Percentiles rank a stretch among this genome's conserved stretches.
phyloP scores from a whole-genome alignment of 2,888 invertebrate species.

The Macrosiphum euphorbiae region DNA sequence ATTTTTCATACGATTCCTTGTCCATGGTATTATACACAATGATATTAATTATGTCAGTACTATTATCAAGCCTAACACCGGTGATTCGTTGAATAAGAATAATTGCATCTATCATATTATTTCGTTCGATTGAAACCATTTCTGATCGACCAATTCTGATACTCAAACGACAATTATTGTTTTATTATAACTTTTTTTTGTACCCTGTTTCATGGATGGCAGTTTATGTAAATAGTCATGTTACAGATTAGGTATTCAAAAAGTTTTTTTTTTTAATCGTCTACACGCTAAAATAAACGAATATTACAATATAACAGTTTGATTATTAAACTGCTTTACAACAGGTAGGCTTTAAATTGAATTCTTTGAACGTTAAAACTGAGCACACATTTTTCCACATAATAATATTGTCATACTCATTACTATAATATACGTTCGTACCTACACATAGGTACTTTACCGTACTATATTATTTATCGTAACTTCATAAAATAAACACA shows the following conservation, averaged over 20 bases:
- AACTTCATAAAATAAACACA: background rate
- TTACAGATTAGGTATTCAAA: too few relatives aligned
- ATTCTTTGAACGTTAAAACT: background rate
- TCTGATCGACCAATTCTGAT: background rate
- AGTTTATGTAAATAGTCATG: too few relatives aligned
- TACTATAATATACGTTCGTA: background rate
- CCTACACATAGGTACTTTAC: background rate
- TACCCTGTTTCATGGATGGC: too few relatives aligned
- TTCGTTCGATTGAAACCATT: background rate
- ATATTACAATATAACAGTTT: background rate
- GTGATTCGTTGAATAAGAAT: background rate
- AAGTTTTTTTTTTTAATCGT: background rate
- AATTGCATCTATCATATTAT: background rate
- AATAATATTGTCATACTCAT: background rate
- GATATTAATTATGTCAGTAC: background rate
- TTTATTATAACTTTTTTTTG: too few relatives aligned
- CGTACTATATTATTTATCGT: background rate
- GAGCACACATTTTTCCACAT: background rate
- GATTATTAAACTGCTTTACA: background rate
- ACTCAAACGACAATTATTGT: background rate
- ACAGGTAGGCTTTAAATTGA: background rate
- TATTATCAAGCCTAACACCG: background rate
- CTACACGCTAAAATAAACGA: background rate
- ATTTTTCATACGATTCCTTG: background rate
- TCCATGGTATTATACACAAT: background rate